phyloP scores from a whole-genome alignment of 2,113 vertebrate genomes.

The Ondatra zibethicus region DNA sequence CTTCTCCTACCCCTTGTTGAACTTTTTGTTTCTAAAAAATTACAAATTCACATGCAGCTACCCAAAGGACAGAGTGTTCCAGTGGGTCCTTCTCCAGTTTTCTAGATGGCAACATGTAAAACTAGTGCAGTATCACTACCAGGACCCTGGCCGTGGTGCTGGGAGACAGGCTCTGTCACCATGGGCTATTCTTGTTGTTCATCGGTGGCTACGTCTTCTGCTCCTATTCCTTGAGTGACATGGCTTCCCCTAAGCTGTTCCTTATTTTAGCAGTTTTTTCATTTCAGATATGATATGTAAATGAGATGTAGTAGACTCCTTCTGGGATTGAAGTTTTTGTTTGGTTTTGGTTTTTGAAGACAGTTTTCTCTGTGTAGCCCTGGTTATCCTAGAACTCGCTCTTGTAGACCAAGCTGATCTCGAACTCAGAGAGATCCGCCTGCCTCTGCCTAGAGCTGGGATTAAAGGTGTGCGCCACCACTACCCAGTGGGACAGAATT shows the following conservation, averaged over 20 bases:
- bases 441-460: not conserved
- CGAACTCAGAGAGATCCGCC: not conserved
- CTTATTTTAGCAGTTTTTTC: not conserved
- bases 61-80: not conserved
- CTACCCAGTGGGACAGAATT: not conserved
- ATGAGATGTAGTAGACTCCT: not conserved
- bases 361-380: not conserved
- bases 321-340: not conserved
- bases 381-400: not conserved
- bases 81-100: not conserved
- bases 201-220: not conserved
- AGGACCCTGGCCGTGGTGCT: not conserved
- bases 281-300: not conserved
- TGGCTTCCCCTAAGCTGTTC: not conserved
- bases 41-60: not conserved
- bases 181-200: not conserved
- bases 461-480: not conserved
- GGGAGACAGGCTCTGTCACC: not conserved
- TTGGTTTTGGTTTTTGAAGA: not conserved
- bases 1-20: not conserved
- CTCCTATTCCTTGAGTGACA: not conserved
- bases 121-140: not conserved
- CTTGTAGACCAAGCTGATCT: not conserved
- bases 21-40: constrained; percentile 30
- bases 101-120: not conserved